Conservation (phyloP, 1,140 invertebrate species). For the Calliopsis andreniformis region DNA sequence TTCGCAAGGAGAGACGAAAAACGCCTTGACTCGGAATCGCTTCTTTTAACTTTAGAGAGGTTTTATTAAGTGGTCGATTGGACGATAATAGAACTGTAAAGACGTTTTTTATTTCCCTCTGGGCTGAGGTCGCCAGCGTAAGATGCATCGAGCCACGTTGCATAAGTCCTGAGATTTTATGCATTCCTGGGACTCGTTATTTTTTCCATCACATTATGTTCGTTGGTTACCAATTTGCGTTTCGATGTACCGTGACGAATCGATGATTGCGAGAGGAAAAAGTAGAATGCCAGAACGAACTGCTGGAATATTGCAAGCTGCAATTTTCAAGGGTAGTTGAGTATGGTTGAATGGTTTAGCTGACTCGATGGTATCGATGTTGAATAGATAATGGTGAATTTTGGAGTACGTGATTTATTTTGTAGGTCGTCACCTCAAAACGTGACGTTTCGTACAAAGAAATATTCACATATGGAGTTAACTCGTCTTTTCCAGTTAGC, state of each 20-base stretch:
- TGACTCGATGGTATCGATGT: too few species aligned
- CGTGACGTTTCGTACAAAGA: too few species aligned
- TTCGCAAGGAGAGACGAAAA: neutral
- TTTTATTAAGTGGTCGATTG: neutral
- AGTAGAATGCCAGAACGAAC: neutral
- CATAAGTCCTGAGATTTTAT: neutral
- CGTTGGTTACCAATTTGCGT: too few species aligned
- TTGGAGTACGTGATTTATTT: too few species aligned
- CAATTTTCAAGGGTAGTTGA: too few species aligned
- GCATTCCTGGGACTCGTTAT: neutral
- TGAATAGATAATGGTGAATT: too few species aligned
- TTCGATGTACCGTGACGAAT: neutral
- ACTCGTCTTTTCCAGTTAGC: too few species aligned
- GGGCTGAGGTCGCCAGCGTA: neutral
- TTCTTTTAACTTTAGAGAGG: neutral
- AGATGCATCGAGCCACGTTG: neutral
- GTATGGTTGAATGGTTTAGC: too few species aligned
- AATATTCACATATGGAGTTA: too few species aligned
- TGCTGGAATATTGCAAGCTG: neutral
- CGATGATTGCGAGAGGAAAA: neutral
- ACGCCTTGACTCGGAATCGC: conserved; percentile 3
- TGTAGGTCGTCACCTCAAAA: too few species aligned
- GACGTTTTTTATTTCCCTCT: neutral
- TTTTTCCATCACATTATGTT: too few species aligned
- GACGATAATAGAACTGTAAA: too few species aligned